Evolutionary conservation across 2,888 invertebrate species (phyloP).

Genomic region (Balanococcus diminutus): DNA sequence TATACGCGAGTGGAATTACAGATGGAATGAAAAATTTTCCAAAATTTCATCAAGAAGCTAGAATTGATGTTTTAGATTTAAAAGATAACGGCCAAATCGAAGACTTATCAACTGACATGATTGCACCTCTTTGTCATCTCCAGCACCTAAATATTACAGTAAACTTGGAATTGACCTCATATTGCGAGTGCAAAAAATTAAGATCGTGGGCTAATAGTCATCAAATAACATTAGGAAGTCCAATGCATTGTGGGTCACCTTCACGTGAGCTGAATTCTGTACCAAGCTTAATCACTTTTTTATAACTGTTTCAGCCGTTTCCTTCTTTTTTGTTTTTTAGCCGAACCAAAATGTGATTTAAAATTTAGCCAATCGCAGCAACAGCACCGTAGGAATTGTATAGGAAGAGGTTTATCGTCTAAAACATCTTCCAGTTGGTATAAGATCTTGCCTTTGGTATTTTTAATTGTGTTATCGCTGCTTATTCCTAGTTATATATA

Average conservation of each 20-base stretch:
- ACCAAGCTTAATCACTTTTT: too few species aligned
- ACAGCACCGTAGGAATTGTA: not conserved
- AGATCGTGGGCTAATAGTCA: not conserved
- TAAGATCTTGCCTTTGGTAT: not conserved
- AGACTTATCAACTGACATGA: not conserved
- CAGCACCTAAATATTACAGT: not conserved
- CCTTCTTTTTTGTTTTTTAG: not conserved
- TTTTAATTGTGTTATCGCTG: not conserved
- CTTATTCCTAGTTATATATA: not conserved
- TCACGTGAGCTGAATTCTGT: not conserved
- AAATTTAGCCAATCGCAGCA: not conserved
- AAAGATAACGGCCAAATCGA: not conserved
- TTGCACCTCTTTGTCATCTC: not conserved
- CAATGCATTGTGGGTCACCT: not conserved
- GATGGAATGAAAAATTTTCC: not conserved
- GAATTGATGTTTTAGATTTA: not conserved
- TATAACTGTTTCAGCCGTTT: too few species aligned
- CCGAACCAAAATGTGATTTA: not conserved
- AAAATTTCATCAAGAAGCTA: not conserved
- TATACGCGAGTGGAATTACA: not conserved
- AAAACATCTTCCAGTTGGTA: not conserved
- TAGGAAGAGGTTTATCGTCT: not conserved
- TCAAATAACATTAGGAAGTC: not conserved
- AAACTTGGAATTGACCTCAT: too few species aligned
- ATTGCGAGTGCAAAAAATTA: not conserved